Evolutionary conservation across 2,888 invertebrate genomes (phyloP).

Genomic region (Drosophila kokeensis): DNA sequence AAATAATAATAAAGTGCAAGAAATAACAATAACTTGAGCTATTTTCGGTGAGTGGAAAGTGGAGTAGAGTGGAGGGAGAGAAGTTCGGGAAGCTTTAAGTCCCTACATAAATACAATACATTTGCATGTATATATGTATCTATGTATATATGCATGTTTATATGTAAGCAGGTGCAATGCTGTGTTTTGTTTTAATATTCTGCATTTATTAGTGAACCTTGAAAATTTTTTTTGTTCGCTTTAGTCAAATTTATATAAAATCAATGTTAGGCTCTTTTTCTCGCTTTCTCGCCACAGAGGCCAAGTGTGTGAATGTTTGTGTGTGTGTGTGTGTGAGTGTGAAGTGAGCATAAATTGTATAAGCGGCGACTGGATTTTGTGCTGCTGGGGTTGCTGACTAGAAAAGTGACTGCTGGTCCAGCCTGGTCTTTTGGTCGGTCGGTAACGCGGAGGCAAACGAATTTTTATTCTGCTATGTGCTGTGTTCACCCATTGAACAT

Average conservation of each 20-base stretch:
- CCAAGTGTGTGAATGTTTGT: background rate
- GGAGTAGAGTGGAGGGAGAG: background rate
- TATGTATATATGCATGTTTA: constrained; percentile 3
- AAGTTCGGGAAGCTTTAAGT: constrained; percentile 15
- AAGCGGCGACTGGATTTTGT: constrained; percentile 22
- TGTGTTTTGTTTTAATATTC: constrained; percentile 36
- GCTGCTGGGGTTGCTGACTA: constrained; percentile 40
- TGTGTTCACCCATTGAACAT: constrained; percentile 1
- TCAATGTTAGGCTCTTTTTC: constrained; percentile 66
- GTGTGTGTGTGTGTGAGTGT: background rate
- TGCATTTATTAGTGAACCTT: constrained; percentile 58
- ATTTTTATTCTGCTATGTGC: constrained; percentile 6
- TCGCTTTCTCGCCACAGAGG: constrained; percentile 30
- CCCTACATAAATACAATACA: constrained; percentile 11
- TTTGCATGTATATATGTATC: background rate
- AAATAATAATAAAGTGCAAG: constrained; percentile 10
- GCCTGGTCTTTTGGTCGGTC: constrained; percentile 7
- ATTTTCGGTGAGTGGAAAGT: constrained; percentile 46
- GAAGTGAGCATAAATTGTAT: constrained; percentile 29
- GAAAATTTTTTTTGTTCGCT: constrained; percentile 38
- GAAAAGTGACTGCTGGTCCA: constrained; percentile 39
- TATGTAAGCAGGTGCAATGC: constrained; percentile 7
- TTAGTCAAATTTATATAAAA: constrained; percentile 65
- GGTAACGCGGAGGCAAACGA: background rate
- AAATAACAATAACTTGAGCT: background rate